Percentiles rank a stretch among this genome's conserved stretches.
Conservation (phyloP, 1,140 invertebrate genomes). For the Zeugodacus cucurbitae region DNA sequence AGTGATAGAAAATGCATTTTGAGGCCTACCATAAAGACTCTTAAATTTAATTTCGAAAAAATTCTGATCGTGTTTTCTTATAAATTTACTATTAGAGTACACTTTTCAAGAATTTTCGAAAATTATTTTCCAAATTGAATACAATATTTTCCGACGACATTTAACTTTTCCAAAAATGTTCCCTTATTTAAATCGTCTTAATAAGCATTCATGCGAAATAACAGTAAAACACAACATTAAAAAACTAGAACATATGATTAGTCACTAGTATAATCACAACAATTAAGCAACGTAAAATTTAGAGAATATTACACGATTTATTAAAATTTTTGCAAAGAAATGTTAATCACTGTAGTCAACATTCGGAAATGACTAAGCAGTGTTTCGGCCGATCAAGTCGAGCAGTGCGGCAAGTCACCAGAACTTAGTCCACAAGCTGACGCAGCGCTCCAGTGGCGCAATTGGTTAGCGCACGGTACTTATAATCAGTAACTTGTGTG, state of each 20-base stretch:
- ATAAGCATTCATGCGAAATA: neutral
- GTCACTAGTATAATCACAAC: neutral
- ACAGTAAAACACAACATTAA: neutral
- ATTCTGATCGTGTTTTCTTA: no score
- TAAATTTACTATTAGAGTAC: no score
- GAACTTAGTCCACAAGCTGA: neutral
- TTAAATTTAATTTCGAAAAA: no score
- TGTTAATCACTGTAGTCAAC: neutral
- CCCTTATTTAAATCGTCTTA: neutral
- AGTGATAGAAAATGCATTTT: no score
- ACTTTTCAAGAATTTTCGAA: no score
- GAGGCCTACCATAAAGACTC: no score
- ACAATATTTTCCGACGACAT: no score
- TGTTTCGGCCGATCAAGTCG: neutral
- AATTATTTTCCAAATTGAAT: no score
- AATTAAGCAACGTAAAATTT: neutral
- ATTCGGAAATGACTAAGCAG: neutral
- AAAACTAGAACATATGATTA: neutral
- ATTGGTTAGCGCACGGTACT: conserved; percentile 98
- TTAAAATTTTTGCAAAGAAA: neutral
- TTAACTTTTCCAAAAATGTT: no score
- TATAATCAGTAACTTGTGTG: conserved; percentile 85
- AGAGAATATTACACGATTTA: neutral
- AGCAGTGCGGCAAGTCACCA: neutral
- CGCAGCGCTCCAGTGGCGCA: conserved; percentile 85